Base-by-base conservation (phyloP, 2,888 invertebrate species). In the Lordiphosa fenestrarum region DNA sequence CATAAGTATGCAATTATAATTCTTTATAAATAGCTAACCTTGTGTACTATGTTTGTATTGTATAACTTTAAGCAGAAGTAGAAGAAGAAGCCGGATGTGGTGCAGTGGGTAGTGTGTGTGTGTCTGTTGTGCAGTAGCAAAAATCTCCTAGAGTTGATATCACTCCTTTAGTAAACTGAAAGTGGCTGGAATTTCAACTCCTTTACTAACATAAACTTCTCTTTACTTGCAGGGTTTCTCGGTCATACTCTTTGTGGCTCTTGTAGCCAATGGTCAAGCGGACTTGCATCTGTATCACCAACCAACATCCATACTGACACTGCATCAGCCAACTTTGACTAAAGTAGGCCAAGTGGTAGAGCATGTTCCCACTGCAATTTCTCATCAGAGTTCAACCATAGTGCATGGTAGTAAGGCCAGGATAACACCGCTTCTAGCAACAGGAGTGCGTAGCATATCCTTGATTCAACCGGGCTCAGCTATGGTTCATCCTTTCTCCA, bases 341-440 rank as follows among this genome's bases (percentile, higher is more conserved):
- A 77, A 85, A 55, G 72, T 86, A 58, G 88, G 83, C 41, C 25
- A 83, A 30, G 50, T 80, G 39, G 75, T 86, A 25, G 81, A 86
- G 46, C 78, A 70, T 53, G 66, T 86, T 3, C 84, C 82, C 36
- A 76, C 73, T 1, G 78, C 74, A 2, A 76, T 85, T 0, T 91
- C 91, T 4, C 91, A 91, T 65, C 91, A 91, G 68, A 90, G 91
- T 44, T 89, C 90, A 5, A 81, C 90, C 12, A 90, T 91, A 58
- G 86, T 91, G n/a, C 91, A 89, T 54, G 87, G 90, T 35, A 87
- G 89, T 1, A 89, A 89, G 21, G 64, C 75, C 9, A 61, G 58
- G 40, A 53, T 63, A 9, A 53, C 61, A 2, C 37, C 58, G 3
- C 21, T 77, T 25, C 38, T 57, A 39, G 46, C 62, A 2, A 59